These are phyloP conservation scores for Pachypeltis micranthus DNA, from an alignment of 1,140 invertebrate species.

Conservation along the genomic window DNA sequence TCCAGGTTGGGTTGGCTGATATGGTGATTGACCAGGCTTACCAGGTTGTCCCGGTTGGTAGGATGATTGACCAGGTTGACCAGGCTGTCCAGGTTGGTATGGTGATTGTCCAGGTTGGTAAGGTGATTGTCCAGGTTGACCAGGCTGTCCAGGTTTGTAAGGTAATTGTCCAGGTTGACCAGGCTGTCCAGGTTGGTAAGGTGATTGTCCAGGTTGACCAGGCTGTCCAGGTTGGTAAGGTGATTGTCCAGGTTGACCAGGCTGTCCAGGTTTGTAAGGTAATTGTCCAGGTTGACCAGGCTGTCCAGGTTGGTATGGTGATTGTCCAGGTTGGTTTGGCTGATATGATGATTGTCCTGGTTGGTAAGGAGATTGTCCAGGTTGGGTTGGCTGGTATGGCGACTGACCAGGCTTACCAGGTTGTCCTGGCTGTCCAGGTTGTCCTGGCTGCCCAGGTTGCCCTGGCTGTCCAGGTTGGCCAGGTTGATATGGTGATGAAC, in stretches of 20 bases:
- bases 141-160: not conserved
- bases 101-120: not conserved
- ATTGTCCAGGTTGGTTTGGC: not conserved
- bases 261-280: constrained; percentile 14
- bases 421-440: constrained; percentile 21
- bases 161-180: constrained; percentile 10
- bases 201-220: not conserved
- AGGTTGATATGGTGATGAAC: constrained; percentile 10
- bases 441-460: constrained; percentile 30
- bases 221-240: not conserved
- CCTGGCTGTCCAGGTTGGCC: constrained; percentile 22
- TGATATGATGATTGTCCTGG: constrained; percentile 18
- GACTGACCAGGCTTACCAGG: not conserved
- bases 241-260: constrained; percentile 19
- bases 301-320: not conserved
- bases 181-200: not conserved
- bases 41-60: constrained; percentile 28
- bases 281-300: not conserved
- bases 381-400: constrained; percentile 23
- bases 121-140: constrained; percentile 10
- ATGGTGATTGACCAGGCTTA: constrained; percentile 29
- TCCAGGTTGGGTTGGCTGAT: constrained; percentile 27
- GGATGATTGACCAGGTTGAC: constrained; percentile 21
- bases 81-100: constrained; percentile 13
- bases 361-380: not conserved